Conservation (phyloP, 2,797 vertebrate species). For the Phyllotis vaccarum region DNA sequence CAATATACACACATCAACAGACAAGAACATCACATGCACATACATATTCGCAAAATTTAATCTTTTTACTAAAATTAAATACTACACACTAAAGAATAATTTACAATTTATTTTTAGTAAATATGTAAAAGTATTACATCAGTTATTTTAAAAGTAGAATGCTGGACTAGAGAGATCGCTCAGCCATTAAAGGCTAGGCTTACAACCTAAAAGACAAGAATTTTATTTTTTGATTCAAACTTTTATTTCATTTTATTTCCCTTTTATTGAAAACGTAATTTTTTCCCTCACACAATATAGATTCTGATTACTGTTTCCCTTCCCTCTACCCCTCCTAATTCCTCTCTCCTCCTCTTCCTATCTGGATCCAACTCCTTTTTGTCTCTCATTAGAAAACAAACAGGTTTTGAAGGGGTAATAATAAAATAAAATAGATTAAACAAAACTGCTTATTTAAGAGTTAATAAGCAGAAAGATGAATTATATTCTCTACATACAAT, state of each 20-base stretch:
- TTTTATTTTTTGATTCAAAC: neutral
- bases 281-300: neutral
- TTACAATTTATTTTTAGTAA: constrained; percentile 56
- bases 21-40: neutral
- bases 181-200: neutral
- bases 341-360: neutral
- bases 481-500: constrained; percentile 4
- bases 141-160: neutral
- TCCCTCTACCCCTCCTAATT: neutral
- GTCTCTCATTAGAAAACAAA: neutral
- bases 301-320: neutral
- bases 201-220: neutral
- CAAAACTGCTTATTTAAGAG: neutral
- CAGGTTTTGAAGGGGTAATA: neutral
- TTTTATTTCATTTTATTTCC: neutral
- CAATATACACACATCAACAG: neutral
- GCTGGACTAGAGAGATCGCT: neutral
- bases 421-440: neutral
- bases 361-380: neutral
- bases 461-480: constrained; percentile 53
- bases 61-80: constrained; percentile 53
- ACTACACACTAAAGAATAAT: constrained; percentile 16
- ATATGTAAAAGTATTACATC: neutral
- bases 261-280: neutral
- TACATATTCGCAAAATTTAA: neutral